A percentile compares a stretch with the other conserved stretches of the same genome.
phyloP scores from a whole-genome alignment of 2,113 vertebrate genomes.

The Himantopus leucocephalus region DNA sequence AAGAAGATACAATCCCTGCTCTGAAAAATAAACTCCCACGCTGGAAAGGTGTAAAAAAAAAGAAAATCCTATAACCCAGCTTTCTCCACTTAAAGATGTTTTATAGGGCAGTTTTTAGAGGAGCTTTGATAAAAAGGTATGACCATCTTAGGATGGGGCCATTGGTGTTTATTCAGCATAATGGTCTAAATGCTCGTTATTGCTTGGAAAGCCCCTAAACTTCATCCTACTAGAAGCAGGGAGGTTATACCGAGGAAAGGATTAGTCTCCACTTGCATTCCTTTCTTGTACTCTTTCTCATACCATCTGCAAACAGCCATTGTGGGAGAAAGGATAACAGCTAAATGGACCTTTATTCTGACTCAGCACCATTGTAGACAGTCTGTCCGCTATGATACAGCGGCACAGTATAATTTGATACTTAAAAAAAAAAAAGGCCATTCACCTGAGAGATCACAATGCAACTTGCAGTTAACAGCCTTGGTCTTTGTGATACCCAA shows the following conservation, averaged over 20 bases:
- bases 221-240: neutral
- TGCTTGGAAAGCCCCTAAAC: neutral
- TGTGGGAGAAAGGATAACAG: slow-evolving; percentile 20
- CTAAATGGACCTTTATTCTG: slow-evolving; percentile 19
- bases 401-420: neutral
- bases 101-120: neutral
- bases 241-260: neutral
- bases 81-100: neutral
- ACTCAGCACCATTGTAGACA: slow-evolving; percentile 29
- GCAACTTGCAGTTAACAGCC: neutral
- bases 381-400: neutral
- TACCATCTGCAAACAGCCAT: neutral
- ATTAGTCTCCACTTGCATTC: slow-evolving; percentile 35
- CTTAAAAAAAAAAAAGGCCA: neutral
- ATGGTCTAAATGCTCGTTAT: neutral
- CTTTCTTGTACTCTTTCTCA: neutral
- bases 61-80: neutral
- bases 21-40: neutral
- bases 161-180: neutral
- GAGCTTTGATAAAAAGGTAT: neutral
- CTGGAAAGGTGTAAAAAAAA: neutral
- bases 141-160: neutral
- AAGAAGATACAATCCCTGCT: neutral
- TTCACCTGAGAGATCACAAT: slow-evolving; percentile 45
- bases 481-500: slow-evolving; percentile 36